These are phyloP conservation scores for Dioctria linearis DNA, from an alignment of 2,888 invertebrate species.

Conservation along the genomic window DNA sequence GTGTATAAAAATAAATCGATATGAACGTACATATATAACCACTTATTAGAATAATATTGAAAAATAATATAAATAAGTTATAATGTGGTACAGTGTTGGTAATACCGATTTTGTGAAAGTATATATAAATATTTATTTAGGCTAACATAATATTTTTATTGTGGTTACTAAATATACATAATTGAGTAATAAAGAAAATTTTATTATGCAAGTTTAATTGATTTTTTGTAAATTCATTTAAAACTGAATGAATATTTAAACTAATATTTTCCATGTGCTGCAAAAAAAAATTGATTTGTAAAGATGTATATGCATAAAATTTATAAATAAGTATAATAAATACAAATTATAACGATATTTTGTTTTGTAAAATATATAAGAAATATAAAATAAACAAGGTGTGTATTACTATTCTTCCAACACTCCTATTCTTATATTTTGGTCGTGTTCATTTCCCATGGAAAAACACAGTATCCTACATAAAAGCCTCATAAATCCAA, in stretches of 20 bases:
- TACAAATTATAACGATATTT: background rate
- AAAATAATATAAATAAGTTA: conserved; percentile 17
- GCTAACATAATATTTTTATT: conserved; percentile 19
- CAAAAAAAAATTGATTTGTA: conserved; percentile 15
- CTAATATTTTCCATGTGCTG: conserved; percentile 40
- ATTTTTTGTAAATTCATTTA: conserved; percentile 39
- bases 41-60: background rate
- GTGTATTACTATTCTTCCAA: too few species aligned
- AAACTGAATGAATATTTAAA: conserved; percentile 13
- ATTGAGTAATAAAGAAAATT: background rate
- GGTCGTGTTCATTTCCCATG: too few species aligned
- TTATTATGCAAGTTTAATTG: background rate
- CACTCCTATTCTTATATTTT: too few species aligned
- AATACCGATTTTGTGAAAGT: conserved; percentile 36
- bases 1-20: conserved; percentile 30
- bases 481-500: too few species aligned
- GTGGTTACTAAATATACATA: conserved; percentile 7
- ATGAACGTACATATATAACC: conserved; percentile 21
- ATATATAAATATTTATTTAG: background rate
- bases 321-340: conserved; percentile 40
- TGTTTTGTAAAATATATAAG: background rate
- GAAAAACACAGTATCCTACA: too few species aligned
- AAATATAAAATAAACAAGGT: too few species aligned
- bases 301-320: conserved; percentile 35
- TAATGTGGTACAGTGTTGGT: conserved; percentile 44